A percentile compares a stretch with the other conserved stretches of the same genome.
Evolutionary conservation across 1,140 invertebrate species (phyloP).

Genomic region (Hylaeus volcanicus): DNA sequence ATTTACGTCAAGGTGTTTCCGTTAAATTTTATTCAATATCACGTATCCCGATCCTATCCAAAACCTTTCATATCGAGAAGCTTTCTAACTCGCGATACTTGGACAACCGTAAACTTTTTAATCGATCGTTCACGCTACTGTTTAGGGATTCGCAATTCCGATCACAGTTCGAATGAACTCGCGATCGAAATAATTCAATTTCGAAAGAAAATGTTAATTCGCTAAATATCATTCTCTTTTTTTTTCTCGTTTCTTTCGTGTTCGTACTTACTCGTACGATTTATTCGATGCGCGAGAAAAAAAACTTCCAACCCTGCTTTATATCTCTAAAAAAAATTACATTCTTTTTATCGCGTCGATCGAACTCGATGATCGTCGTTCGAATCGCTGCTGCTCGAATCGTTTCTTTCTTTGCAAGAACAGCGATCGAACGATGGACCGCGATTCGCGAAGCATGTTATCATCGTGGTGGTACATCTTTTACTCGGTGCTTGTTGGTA

Average conservation of each 20-base stretch:
- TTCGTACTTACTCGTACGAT: background rate
- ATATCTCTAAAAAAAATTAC: no score
- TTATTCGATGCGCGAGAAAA: background rate
- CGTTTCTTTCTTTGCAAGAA: background rate
- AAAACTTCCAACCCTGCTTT: no score
- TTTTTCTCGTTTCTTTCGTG: no score
- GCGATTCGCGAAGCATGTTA: slow-evolving; percentile 16
- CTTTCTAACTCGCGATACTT: background rate
- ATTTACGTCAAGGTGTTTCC: slow-evolving; percentile 45
- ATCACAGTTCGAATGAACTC: background rate
- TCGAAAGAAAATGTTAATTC: background rate
- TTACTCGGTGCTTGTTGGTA: slow-evolving; percentile 76
- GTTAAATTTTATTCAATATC: background rate
- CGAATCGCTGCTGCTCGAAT: background rate
- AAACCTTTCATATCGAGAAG: background rate
- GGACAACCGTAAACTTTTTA: background rate
- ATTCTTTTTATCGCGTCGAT: no score
- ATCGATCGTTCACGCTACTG: background rate
- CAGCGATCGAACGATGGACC: background rate
- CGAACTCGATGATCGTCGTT: background rate
- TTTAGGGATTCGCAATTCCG: background rate
- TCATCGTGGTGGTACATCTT: slow-evolving; percentile 71
- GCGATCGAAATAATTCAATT: background rate
- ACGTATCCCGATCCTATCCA: background rate
- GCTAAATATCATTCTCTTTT: background rate